Evolutionary conservation across 2,888 invertebrate genomes (phyloP).

Genomic region (Oxyscelio sp.): DNA sequence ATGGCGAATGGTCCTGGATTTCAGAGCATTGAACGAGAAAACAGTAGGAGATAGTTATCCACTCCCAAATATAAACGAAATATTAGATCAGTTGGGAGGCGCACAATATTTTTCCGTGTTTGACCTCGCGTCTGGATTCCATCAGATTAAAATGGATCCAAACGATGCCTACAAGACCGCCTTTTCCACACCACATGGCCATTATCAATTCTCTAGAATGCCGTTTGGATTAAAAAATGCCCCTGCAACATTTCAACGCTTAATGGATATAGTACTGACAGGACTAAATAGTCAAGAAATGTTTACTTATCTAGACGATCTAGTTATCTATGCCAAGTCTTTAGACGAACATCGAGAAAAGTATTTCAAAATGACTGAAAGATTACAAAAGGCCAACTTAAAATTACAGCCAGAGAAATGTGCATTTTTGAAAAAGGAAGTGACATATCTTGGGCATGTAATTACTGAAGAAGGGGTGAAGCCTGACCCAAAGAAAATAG

Average conservation of each 20-base stretch:
- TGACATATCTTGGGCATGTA: not conserved
- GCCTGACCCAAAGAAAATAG: not conserved
- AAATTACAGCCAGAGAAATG: constrained; percentile 25
- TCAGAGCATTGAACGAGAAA: no score
- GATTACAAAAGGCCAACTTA: constrained; percentile 4
- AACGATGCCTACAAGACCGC: no score
- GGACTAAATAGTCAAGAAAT: not conserved
- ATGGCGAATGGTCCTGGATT: no score
- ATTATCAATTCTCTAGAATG: constrained; percentile 23
- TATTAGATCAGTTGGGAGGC: no score
- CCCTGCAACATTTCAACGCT: not conserved
- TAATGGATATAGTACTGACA: no score
- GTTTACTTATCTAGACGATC: constrained; percentile 23
- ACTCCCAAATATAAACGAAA: no score
- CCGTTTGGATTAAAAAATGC: no score
- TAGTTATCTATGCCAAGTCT: not conserved
- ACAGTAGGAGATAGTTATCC: no score
- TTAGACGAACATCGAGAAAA: constrained; percentile 18
- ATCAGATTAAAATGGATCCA: no score
- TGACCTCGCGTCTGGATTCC: no score
- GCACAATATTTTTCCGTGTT: no score
- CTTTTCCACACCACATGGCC: constrained; percentile 1
- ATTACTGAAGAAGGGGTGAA: not conserved
- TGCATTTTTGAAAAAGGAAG: constrained; percentile 3
- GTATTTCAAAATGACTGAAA: constrained; percentile 2